Conservation (phyloP, 2,113 vertebrate species). For the Catharus minimus region DNA sequence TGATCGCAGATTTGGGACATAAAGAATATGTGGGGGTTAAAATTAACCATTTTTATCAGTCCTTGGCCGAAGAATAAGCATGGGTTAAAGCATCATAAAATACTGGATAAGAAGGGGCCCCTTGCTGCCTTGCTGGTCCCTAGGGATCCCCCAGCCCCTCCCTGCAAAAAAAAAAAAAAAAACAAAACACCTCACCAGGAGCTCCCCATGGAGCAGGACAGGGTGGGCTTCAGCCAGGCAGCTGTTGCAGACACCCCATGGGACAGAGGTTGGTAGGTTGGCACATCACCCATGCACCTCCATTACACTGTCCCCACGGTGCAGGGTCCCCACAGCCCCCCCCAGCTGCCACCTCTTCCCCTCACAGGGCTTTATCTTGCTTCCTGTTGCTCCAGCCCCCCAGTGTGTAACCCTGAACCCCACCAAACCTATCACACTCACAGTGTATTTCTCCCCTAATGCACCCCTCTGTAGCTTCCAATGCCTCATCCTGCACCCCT, state of each 20-base stretch:
- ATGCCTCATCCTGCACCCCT: background rate
- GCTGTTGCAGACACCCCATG: background rate
- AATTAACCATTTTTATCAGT: background rate
- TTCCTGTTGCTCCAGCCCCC: background rate
- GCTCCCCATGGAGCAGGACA: background rate
- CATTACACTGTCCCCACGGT: accelerated
- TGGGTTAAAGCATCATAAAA: background rate
- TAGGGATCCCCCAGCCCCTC: background rate
- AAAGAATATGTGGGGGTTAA: background rate
- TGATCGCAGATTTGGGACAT: background rate
- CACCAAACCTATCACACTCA: background rate
- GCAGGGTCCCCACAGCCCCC: background rate
- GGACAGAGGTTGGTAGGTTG: too few species aligned
- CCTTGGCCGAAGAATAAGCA: background rate
- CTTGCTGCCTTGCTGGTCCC: too few species aligned
- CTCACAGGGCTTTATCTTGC: too few species aligned
- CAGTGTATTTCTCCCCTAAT: background rate
- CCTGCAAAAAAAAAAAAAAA: background rate
- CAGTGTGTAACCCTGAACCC: too few species aligned
- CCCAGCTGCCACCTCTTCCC: background rate
- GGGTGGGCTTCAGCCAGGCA: background rate
- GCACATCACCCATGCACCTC: background rate
- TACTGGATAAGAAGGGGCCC: background rate
- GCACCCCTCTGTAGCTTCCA: background rate
- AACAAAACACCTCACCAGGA: background rate